phyloP scores from a whole-genome alignment of 2,888 invertebrate genomes.

The Eupithecia subumbrata region DNA sequence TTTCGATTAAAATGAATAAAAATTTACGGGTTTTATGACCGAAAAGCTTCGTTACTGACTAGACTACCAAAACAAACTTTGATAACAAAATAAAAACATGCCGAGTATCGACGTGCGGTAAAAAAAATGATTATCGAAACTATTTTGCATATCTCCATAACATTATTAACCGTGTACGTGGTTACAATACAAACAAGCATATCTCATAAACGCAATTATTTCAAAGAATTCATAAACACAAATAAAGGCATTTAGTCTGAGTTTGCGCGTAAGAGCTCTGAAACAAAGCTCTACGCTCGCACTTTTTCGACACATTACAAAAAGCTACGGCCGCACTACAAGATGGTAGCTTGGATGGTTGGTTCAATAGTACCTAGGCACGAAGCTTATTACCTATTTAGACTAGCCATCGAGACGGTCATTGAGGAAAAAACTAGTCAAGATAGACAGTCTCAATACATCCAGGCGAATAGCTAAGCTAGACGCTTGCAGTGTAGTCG shows the following conservation, averaged over 20 bases:
- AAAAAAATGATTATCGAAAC: slow-evolving; percentile 20
- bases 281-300: background rate
- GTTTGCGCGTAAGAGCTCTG: background rate
- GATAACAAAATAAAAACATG: background rate
- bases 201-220: background rate
- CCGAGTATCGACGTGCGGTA: background rate
- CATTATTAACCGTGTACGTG: background rate
- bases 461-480: background rate
- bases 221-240: background rate
- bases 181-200: background rate
- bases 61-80: slow-evolving; percentile 26
- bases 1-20: background rate
- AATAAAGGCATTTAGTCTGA: background rate
- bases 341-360: background rate
- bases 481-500: background rate
- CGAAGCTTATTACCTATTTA: background rate
- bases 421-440: too few species aligned
- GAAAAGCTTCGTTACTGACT: slow-evolving; percentile 20
- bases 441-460: background rate
- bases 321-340: background rate
- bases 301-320: background rate
- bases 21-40: background rate
- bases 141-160: background rate
- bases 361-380: background rate
- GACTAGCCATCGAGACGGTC: background rate